A percentile compares a stretch with the other conserved stretches of the same genome.
These are phyloP conservation scores for Nothobranchius kuhntae DNA, from an alignment of 2,113 vertebrate species.

Conservation along the genomic window DNA sequence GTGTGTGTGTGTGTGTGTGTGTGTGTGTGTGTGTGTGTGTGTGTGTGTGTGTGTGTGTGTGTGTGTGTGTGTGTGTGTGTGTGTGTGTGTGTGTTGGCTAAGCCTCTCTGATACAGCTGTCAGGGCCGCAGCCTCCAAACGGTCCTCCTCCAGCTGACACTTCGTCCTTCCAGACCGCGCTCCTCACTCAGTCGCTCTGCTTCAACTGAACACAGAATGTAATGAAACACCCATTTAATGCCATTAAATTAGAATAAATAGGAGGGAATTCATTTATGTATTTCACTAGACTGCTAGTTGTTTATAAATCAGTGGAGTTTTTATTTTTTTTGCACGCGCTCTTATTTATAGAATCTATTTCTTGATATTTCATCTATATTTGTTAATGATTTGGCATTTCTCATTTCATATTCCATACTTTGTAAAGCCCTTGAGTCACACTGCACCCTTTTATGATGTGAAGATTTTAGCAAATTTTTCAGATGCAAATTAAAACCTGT, in stretches of 20 bases:
- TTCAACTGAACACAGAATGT: slow-evolving; percentile 19
- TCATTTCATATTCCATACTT: too few relatives aligned
- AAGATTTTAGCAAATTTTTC: too few relatives aligned
- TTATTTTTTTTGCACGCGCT: too few relatives aligned
- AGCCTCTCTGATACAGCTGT: slow-evolving; percentile 60
- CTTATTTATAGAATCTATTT: too few relatives aligned
- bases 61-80: slow-evolving; percentile 15
- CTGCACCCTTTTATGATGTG: too few relatives aligned
- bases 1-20: slow-evolving; percentile 10
- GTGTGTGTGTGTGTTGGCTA: slow-evolving; percentile 2
- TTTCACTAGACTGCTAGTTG: too few relatives aligned
- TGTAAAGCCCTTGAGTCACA: too few relatives aligned
- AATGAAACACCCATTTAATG: slow-evolving; percentile 5
- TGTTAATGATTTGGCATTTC: too few relatives aligned
- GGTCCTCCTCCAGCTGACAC: slow-evolving; percentile 18
- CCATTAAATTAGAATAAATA: slow-evolving; percentile 6
- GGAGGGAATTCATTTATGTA: background rate
- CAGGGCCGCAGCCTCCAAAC: slow-evolving; percentile 34
- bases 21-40: background rate
- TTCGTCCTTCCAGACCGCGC: slow-evolving; percentile 2
- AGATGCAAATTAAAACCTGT: too few relatives aligned
- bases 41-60: slow-evolving; percentile 4
- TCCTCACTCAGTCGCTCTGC: slow-evolving; percentile 8
- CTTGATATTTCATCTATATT: too few relatives aligned
- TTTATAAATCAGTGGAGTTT: too few relatives aligned